Evolutionary conservation across 2,113 vertebrate species (phyloP).

Genomic region (Junco hyemalis): DNA sequence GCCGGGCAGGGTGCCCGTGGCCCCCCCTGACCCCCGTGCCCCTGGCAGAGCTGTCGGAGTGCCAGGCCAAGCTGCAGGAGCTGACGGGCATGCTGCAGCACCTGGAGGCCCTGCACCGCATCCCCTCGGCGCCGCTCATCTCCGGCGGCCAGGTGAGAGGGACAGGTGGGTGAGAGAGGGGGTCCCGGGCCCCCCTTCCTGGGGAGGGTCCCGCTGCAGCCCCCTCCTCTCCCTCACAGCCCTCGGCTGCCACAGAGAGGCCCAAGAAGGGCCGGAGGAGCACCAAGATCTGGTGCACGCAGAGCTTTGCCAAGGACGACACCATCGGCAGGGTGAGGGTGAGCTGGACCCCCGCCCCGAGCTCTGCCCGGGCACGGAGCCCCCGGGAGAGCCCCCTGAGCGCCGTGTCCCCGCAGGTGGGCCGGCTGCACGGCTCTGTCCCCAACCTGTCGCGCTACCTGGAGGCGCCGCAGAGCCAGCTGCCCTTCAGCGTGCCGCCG

Average conservation of each 20-base stretch:
- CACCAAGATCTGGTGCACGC: conserved; percentile 81
- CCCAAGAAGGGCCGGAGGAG: conserved; percentile 83
- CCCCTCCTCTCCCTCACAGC: background rate
- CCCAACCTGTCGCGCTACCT: conserved; percentile 88
- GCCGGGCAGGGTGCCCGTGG: rapidly evolving
- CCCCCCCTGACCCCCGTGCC: background rate
- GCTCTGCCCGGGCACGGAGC: rapidly evolving
- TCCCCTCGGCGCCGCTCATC: conserved; percentile 82
- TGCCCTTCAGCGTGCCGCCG: conserved; percentile 74
- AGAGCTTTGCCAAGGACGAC: conserved; percentile 87
- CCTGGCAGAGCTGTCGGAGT: conserved; percentile 79
- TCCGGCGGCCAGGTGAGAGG: conserved; percentile 71
- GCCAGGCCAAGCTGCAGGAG: conserved; percentile 84
- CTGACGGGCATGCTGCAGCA: conserved; percentile 84
- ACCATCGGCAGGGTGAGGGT: conserved; percentile 81
- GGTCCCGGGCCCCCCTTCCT: rapidly evolving
- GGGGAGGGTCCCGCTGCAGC: background rate
- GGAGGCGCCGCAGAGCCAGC: conserved; percentile 81
- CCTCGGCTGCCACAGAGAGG: conserved; percentile 73
- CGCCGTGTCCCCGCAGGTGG: background rate
- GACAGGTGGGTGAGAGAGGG: rapidly evolving
- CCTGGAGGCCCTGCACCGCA: conserved; percentile 82
- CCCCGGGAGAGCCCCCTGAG: background rate
- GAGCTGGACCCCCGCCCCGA: rapidly evolving
- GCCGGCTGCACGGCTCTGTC: conserved; percentile 79